Base-by-base conservation (phyloP, 2,888 invertebrate genomes). In the Fragum sueziense region DNA sequence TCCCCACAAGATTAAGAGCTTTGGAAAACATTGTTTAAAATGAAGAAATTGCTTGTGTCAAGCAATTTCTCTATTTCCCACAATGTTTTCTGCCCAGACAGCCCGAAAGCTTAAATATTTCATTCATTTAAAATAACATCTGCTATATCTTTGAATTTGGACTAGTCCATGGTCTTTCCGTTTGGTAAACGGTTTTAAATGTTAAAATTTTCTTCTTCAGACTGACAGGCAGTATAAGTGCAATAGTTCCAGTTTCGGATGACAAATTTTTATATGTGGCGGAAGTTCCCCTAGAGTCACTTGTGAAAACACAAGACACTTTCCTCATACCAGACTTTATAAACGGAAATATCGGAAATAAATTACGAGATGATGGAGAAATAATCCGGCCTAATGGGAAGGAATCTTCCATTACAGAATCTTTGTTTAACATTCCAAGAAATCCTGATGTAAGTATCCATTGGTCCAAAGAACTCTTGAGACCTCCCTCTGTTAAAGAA, bases 221-320 rank as follows among this genome's bases (percentile, higher is more conserved):
- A 54, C 80, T 90, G 62, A 85, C 88, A n/a, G 90, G 91, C 33
- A 78, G 74, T 41, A 77, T 91, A 7, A 86, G 83, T 11, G 80
- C 88, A 20, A 75, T 91, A 17, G 80, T 82, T 6, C 72, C 90
- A 0, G 73, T 90, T 20, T 77, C 86, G 3, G 72, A 80, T 33
- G 77, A 85, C 51, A 72, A 80, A 25, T 61, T 91, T 9, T 78
- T 90, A 6, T 87, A 87, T 79, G 88, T 91, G 25, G 86, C 88
- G 27, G 91, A 91, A 70, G 74, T 91, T 11, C 91, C 91, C 20
- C 82, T 91, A 29, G 91, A 91, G 52, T 84, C 83, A 9, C 79
- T 91, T 47, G 90, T 90, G 80, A 88, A 87, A 68, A 78, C 87
- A 17, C 84, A 86, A 51, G 88, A 91, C 67, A 79, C 86, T 51